Conservation (phyloP, 2,113 vertebrate species). For the Boulengeromyrus knoepffleri region DNA sequence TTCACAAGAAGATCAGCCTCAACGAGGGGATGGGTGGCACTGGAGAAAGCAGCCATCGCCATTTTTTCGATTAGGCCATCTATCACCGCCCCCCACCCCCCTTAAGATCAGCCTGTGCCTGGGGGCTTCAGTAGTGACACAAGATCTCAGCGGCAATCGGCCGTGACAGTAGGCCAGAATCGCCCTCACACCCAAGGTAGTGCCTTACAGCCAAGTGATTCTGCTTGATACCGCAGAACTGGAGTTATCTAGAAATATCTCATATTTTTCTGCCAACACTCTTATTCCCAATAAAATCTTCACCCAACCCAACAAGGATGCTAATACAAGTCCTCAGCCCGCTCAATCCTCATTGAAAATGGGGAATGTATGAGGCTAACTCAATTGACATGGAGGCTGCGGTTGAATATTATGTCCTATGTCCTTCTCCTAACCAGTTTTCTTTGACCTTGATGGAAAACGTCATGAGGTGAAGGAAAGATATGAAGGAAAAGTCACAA, state of each 20-base stretch:
- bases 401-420: background rate
- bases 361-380: background rate
- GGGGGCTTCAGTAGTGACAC: background rate
- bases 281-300: background rate
- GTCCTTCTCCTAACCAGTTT: background rate
- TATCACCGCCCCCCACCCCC: background rate
- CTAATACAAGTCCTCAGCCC: background rate
- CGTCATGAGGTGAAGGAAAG: background rate
- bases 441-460: background rate
- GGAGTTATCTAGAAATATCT: background rate
- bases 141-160: background rate
- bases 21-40: background rate
- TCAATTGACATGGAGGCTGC: background rate
- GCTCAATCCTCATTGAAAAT: background rate
- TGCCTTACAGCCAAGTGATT: background rate
- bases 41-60: background rate
- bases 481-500: background rate
- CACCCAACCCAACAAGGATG: background rate
- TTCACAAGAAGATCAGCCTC: background rate
- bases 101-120: background rate
- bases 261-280: background rate
- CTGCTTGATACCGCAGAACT: background rate
- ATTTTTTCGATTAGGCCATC: background rate
- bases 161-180: background rate
- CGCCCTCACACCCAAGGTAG: background rate